A percentile compares a stretch with the other conserved stretches of the same genome.
These are phyloP conservation scores for Falco punctatus DNA, from an alignment of 2,113 vertebrate species.

Conservation along the genomic window DNA sequence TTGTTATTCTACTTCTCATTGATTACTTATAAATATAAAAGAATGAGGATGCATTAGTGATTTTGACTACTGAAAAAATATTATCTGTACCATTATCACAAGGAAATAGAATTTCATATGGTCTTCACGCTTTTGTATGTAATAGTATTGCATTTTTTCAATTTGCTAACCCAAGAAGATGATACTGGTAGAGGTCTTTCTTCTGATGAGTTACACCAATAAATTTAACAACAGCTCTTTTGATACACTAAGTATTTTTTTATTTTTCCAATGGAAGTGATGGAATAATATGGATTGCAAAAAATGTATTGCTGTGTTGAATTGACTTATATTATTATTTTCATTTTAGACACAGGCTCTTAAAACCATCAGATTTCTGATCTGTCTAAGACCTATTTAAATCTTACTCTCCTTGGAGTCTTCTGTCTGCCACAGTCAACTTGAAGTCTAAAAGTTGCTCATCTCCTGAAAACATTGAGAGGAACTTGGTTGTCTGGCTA, in stretches of 20 bases:
- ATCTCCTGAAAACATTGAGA: neutral
- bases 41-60: slow-evolving; percentile 1
- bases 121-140: neutral
- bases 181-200: neutral
- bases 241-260: neutral
- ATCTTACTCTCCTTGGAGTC: neutral
- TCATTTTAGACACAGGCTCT: neutral
- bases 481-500: neutral
- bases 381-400: neutral
- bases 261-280: neutral
- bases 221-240: neutral
- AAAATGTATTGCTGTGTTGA: neutral
- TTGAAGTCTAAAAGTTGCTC: neutral
- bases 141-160: neutral
- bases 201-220: neutral
- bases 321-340: neutral
- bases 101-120: neutral
- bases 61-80: slow-evolving; percentile 7
- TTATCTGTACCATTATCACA: neutral
- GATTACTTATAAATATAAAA: slow-evolving; percentile 36
- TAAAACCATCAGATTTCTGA: neutral
- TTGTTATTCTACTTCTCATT: slow-evolving; percentile 41
- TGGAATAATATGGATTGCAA: neutral
- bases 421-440: neutral
- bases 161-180: neutral